Base-by-base conservation (phyloP, 2,888 invertebrate species). In the Chirona hameri region DNA sequence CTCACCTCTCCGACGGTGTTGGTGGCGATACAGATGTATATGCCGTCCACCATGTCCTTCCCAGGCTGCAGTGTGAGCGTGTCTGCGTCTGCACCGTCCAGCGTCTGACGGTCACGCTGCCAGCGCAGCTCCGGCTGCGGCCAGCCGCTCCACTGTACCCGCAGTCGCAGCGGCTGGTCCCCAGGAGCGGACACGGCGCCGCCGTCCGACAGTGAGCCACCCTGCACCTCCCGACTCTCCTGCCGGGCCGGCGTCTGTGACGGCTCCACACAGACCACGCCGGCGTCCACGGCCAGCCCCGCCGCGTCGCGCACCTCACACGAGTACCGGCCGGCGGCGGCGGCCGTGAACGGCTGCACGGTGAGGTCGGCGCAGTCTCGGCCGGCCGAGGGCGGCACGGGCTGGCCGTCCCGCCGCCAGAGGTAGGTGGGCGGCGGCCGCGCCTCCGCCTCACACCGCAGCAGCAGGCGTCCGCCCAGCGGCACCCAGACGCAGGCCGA, bases 1-100 rank as follows among this genome's bases (percentile, higher is more conserved):
- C 72, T 29, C 31, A 72, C 72, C 76, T 76, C 76, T 1, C 76
- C 76, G 39, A 76, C 76, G 39, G 76, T 24, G 76, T 76, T 76
- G 39, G 21, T 10, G 39, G 76, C 76, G 21, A 76, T 9, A 39
- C 76, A 76, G 9, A 76, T 46, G 24, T 76, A 76, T 18, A 1
- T 15, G 39, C 27, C 76, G 76, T 46, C 76, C 21, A 3, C 24
- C 18, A 46, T 24, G 4, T 18, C 31, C 39, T 21, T 39, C 39
- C 1, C 76, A 9, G 39, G 24, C 76, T 1, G 21, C 46, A 76
- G 27, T 10, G 46, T 46, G 21, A 76, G 76, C 21, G 10, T 24
- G 21, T 21, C 24, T 10, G 10, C 39, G 5, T 10, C 9, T 0
- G 18, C 21, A 24, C 46, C 76, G 12, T 15, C 15, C 76, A 76